A percentile compares a stretch with the other conserved stretches of the same genome.
Conservation (phyloP, 2,797 vertebrate species). For the Artibeus lituratus region DNA sequence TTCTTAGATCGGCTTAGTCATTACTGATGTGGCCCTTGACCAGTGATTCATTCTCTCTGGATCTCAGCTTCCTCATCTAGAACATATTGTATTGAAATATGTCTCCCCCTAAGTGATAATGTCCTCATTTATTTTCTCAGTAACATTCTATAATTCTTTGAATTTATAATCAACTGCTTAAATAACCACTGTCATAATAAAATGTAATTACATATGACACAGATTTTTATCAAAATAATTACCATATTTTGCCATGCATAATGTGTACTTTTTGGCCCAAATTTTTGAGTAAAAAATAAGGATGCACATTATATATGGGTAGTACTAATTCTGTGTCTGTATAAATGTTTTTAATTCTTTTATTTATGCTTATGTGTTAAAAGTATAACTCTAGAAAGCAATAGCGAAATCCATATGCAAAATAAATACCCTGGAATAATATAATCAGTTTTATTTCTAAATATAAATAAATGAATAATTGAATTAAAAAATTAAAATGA, state of each 20-base stretch:
- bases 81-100: not conserved
- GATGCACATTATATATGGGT: too few species aligned
- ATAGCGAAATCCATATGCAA: too few species aligned
- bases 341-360: too few species aligned
- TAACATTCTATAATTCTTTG: not conserved
- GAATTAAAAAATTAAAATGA: too few species aligned
- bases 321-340: too few species aligned
- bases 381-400: too few species aligned
- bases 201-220: conserved; percentile 2
- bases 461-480: too few species aligned
- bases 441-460: too few species aligned
- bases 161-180: not conserved
- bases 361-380: too few species aligned
- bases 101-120: not conserved
- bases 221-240: conserved; percentile 12
- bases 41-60: not conserved
- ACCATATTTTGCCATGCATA: not conserved
- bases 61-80: not conserved
- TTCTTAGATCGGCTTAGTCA: not conserved
- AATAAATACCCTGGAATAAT: too few species aligned
- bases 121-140: not conserved
- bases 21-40: not conserved
- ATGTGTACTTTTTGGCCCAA: too few species aligned
- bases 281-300: too few species aligned
- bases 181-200: not conserved